A percentile compares a stretch with the other conserved stretches of the same genome.
Evolutionary conservation across 2,113 vertebrate species (phyloP).

Genomic region (pig (Sus scrofa)): DNA sequence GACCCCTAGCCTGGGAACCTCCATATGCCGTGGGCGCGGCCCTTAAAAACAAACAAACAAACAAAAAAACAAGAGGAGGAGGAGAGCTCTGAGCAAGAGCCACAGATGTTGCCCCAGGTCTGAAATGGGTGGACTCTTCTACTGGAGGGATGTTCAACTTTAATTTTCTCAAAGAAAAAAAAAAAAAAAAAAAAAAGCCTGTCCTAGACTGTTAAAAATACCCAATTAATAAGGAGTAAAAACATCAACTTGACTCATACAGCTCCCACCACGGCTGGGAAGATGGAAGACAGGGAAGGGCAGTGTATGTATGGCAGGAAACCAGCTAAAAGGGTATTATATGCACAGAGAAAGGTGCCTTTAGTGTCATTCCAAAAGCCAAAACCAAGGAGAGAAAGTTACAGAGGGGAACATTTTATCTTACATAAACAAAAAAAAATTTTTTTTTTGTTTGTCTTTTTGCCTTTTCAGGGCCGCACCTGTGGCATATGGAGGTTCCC

Average conservation of each 20-base stretch:
- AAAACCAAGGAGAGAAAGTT: background rate
- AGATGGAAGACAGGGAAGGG: rapidly evolving
- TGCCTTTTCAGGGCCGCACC: no score
- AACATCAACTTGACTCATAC: background rate
- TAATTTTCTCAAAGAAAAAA: background rate
- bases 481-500: no score
- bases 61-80: no score
- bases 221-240: background rate
- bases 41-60: no score
- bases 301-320: background rate
- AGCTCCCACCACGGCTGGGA: background rate
- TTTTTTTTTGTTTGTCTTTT: no score
- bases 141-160: background rate
- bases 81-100: background rate
- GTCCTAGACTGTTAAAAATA: background rate
- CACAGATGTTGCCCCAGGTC: no score
- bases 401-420: background rate
- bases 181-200: background rate
- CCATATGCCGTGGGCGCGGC: no score
- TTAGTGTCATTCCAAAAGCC: background rate
- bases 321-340: background rate
- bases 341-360: background rate
- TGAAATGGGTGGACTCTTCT: background rate
- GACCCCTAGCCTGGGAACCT: no score
- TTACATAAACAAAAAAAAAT: no score